A percentile compares a stretch with the other conserved stretches of the same genome.
Conservation (phyloP, 1,140 invertebrate species). For the Drosophila setifemur region DNA sequence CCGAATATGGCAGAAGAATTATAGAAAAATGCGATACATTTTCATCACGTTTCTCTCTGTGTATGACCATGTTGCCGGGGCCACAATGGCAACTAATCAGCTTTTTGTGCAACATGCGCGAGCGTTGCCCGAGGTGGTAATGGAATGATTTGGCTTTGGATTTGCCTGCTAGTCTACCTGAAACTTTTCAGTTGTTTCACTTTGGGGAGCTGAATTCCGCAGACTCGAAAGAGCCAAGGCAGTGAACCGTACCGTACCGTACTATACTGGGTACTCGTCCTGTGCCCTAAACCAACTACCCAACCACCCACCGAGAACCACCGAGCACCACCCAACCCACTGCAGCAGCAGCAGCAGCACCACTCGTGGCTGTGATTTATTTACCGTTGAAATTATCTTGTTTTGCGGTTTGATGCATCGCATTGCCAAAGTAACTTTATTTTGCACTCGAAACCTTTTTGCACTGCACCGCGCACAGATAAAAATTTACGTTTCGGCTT, state of each 20-base stretch:
- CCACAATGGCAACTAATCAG: conserved; percentile 69
- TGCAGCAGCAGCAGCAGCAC: conserved; percentile 5
- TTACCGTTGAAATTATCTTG: conserved; percentile 82
- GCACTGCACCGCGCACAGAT: conserved; percentile 63
- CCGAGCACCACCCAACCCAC: not conserved
- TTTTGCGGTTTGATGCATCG: conserved; percentile 81
- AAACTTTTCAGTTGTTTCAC: conserved; percentile 44
- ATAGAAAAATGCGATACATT: too few relatives aligned
- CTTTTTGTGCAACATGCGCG: conserved; percentile 57
- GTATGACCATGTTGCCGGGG: not conserved
- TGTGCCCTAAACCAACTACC: not conserved
- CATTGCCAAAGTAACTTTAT: conserved; percentile 79
- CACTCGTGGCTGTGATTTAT: conserved; percentile 72
- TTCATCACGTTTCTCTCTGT: not conserved
- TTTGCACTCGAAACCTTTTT: conserved; percentile 79
- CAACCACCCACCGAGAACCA: not conserved
- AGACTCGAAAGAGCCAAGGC: conserved; percentile 29
- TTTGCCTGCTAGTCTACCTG: conserved; percentile 13
- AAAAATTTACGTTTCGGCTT: conserved; percentile 72
- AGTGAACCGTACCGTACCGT: conserved; percentile 22
- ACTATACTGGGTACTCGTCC: not conserved
- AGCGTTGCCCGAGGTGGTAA: conserved; percentile 52
- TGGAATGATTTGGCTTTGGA: conserved; percentile 55
- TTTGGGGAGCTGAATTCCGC: conserved; percentile 22
- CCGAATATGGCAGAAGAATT: too few relatives aligned